These are phyloP conservation scores for Dynastes hyllus DNA, from an alignment of 2,888 invertebrate genomes.

Conservation along the genomic window DNA sequence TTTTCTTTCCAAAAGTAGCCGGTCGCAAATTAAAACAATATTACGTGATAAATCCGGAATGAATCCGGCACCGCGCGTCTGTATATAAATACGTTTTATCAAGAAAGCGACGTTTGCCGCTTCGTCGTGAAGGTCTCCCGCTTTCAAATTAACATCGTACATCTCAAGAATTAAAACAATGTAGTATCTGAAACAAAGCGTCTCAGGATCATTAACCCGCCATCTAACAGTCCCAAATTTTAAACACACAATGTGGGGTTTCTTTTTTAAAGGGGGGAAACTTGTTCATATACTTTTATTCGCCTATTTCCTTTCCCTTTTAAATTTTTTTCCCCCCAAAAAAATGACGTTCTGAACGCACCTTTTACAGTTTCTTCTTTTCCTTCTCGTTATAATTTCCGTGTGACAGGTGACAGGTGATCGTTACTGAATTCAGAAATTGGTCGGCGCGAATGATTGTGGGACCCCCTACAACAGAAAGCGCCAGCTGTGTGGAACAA, in stretches of 20 bases:
- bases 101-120: constrained; percentile 6
- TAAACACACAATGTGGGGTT: constrained; percentile 34
- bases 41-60: constrained; percentile 37
- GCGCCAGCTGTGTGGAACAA: constrained; percentile 46
- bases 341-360: background rate
- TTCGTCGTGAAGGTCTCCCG: constrained; percentile 9
- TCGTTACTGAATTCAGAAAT: constrained; percentile 50
- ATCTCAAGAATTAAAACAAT: constrained; percentile 45
- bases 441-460: constrained; percentile 31
- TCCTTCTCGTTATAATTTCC: constrained; percentile 48
- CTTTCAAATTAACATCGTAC: constrained; percentile 39
- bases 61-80: constrained; percentile 37
- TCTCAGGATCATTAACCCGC: constrained; percentile 36
- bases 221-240: constrained; percentile 47
- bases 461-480: constrained; percentile 2
- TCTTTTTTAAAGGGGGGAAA: constrained; percentile 1
- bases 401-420: constrained; percentile 51
- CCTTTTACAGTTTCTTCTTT: constrained; percentile 24
- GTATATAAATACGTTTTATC: constrained; percentile 45
- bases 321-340: background rate
- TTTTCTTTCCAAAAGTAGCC: constrained; percentile 39
- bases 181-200: constrained; percentile 31
- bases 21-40: constrained; percentile 45
- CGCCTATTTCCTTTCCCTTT: background rate
- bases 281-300: background rate